These are phyloP conservation scores for Drosophila sturtevanti DNA, from an alignment of 1,140 invertebrate genomes.

Conservation along the genomic window DNA sequence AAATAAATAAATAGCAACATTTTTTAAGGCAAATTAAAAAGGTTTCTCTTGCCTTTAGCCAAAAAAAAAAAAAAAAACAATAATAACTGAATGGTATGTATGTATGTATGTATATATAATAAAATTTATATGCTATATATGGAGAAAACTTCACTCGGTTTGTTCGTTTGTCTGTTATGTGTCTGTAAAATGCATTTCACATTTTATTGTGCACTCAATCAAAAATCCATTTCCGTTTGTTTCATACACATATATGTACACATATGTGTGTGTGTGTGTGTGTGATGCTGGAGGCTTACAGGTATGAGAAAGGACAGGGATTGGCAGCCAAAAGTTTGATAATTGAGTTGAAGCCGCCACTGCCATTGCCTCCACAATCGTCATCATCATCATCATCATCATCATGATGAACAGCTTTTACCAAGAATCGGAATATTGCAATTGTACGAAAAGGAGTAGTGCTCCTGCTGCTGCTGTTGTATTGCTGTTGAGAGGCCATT, in stretches of 20 bases:
- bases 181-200: slow-evolving; percentile 77
- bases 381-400: background rate
- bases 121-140: slow-evolving; percentile 39
- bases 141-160: slow-evolving; percentile 52
- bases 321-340: slow-evolving; percentile 76
- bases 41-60: background rate
- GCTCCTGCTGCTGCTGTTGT: slow-evolving; percentile 14
- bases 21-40: slow-evolving; percentile 66
- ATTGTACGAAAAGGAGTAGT: slow-evolving; percentile 35
- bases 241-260: slow-evolving; percentile 17
- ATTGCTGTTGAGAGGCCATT: slow-evolving; percentile 28
- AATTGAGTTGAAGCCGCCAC: slow-evolving; percentile 72
- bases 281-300: slow-evolving; percentile 20
- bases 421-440: slow-evolving; percentile 48
- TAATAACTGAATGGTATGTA: too few relatives aligned
- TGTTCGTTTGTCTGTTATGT: slow-evolving; percentile 26
- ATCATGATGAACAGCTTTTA: slow-evolving; percentile 67
- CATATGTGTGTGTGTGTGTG: too few relatives aligned
- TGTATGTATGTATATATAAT: slow-evolving; percentile 11
- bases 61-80: background rate
- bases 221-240: slow-evolving; percentile 80
- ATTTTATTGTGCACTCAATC: slow-evolving; percentile 81
- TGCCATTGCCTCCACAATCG: background rate
- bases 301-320: slow-evolving; percentile 37
- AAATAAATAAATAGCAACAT: slow-evolving; percentile 59